Conservation (phyloP, 2,797 vertebrate genomes). For the Oryzias dopingdopingensis region DNA sequence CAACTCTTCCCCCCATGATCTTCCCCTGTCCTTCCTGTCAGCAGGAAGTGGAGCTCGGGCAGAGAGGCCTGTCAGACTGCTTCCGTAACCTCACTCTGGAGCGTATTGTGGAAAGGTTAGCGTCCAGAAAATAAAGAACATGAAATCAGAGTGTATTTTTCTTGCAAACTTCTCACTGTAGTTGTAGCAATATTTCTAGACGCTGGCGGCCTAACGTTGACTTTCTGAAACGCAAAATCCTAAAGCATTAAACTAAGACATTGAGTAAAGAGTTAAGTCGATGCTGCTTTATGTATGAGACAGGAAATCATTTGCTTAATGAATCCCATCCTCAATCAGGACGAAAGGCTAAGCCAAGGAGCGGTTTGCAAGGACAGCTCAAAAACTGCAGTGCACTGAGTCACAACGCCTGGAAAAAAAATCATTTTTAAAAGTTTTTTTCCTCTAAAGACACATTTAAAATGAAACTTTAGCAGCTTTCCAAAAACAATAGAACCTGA, state of each 20-base stretch:
- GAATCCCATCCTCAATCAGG: conserved; percentile 37
- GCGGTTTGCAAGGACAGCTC: conserved; percentile 27
- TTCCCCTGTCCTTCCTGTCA: conserved; percentile 93
- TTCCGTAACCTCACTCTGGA: conserved; percentile 96
- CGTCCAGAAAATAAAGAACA: background rate
- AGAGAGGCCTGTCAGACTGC: conserved; percentile 87
- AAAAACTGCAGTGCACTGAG: conserved; percentile 26
- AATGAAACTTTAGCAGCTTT: conserved; percentile 1
- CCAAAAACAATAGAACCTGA: conserved; percentile 23
- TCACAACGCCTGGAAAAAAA: background rate
- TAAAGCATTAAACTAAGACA: conserved; percentile 13
- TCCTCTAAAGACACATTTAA: background rate
- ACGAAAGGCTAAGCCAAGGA: conserved; percentile 26
- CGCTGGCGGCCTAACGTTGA: no score
- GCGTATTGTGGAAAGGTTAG: conserved; percentile 90
- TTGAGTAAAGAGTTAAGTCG: conserved; percentile 22
- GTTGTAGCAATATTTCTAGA: no score
- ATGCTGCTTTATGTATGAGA: conserved; percentile 50
- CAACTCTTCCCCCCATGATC: conserved; percentile 79
- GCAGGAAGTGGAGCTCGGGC: conserved; percentile 90
- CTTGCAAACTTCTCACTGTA: no score
- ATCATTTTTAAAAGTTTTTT: background rate
- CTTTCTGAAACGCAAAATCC: no score
- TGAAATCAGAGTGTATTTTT: no score
- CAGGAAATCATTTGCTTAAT: conserved; percentile 59